A percentile compares a stretch with the other conserved stretches of the same genome.
Evolutionary conservation across 2,113 vertebrate species (phyloP).

Genomic region (Gallinago media): DNA sequence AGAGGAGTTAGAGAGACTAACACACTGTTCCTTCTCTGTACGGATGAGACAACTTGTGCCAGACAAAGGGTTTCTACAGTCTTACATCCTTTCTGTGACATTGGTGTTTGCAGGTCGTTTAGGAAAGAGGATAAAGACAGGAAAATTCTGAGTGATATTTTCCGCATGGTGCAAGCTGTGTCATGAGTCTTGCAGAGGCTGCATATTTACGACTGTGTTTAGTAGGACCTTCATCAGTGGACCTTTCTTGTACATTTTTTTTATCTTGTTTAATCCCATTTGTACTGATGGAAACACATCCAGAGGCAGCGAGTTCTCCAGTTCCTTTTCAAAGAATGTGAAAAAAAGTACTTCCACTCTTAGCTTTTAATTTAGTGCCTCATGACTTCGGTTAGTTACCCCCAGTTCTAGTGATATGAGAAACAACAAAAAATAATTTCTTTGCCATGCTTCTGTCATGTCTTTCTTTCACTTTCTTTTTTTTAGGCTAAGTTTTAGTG

Average conservation of each 20-base stretch:
- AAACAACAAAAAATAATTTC: not conserved
- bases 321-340: not conserved
- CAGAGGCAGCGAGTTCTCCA: not conserved
- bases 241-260: not conserved
- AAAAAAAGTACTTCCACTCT: not conserved
- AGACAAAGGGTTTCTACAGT: not conserved
- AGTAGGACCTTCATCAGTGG: accelerated
- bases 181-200: not conserved
- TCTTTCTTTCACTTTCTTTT: not conserved
- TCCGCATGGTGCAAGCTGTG: not conserved
- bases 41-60: not conserved
- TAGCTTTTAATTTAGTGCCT: not conserved
- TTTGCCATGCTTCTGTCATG: not conserved
- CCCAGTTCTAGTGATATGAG: not conserved
- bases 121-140: not conserved
- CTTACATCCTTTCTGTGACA: not conserved
- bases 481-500: not conserved
- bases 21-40: not conserved
- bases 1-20: not conserved
- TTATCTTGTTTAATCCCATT: not conserved
- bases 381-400: not conserved
- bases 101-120: not conserved
- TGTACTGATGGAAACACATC: not conserved
- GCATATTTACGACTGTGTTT: not conserved
- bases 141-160: not conserved